Evolutionary conservation across 2,113 vertebrate species (phyloP), one percentile per base, ranked within the genome.

Genomic region (Psilopogon haemacephalus): DNA sequence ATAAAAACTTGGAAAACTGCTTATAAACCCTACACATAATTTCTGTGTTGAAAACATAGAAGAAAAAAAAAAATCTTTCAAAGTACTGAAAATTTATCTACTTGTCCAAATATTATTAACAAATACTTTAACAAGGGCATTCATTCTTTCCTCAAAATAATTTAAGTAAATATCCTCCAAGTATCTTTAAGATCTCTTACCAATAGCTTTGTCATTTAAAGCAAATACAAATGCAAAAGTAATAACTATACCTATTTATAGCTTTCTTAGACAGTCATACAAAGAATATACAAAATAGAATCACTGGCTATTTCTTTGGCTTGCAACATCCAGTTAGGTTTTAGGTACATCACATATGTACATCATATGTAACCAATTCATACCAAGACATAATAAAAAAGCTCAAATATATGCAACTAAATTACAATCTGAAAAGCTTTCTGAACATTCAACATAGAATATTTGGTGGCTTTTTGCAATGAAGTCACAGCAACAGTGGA

Each of bases 151-250:
- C 27, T 71, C 60, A 91, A 62, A 63, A 74, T 75, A 0, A 59
- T 77, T 20, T 67, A 76, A 54, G 44, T n/a, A 80, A 93, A 79
- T 54, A 71, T 8, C n/a, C 18, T 88, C 59, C 54, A 79, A 77
- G 10, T 2, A 2, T 88, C 60, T 74, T 55, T 76, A 50, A 88
- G 42, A 27, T 44, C 56, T 89, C 20, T 55, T 89, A 93, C 74
- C 40, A 90, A 81, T 14, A 88, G 58, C 3, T 88, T 92, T 85
- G 52, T 65, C 62, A 32, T 95, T 93, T 63, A 96, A 94, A 94
- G 13, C 2, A 58, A 38, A 83, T 93, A 69, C 46, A 27, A 79
- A 89, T 58, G 24, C 12, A 37, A 84, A 95, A 89, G 23, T 35
- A 91, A 73, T 69, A 90, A 59, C 27, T 72, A 4, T 71, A 63